phyloP scores from a whole-genome alignment of 2,888 invertebrate genomes.

The Spodoptera littoralis region DNA sequence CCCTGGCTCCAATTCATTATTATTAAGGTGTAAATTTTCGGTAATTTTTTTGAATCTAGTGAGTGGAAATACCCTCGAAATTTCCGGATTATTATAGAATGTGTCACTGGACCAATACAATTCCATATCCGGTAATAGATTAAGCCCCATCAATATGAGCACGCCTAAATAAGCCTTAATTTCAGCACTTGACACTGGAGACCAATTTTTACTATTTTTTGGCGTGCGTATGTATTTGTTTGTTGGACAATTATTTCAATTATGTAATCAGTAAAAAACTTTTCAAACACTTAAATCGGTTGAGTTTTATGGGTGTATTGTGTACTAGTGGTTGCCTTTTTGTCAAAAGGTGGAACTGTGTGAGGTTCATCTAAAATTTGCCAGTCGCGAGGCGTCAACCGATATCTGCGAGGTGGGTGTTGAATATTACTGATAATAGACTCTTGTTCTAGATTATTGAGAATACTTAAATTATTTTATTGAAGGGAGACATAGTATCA shows the following conservation, averaged over 20 bases:
- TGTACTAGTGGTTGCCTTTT: too few relatives aligned
- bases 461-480: too few relatives aligned
- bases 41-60: slow-evolving; percentile 35
- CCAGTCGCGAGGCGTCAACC: too few relatives aligned
- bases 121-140: slow-evolving; percentile 31
- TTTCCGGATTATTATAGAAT: slow-evolving; percentile 14
- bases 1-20: slow-evolving; percentile 21
- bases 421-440: too few relatives aligned
- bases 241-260: background rate
- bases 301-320: slow-evolving; percentile 6
- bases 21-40: slow-evolving; percentile 27
- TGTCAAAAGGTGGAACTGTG: too few relatives aligned
- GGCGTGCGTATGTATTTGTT: slow-evolving; percentile 1
- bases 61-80: slow-evolving; percentile 16
- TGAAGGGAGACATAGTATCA: too few relatives aligned
- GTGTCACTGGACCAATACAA: slow-evolving; percentile 43
- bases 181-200: slow-evolving; percentile 12
- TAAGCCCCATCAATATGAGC: slow-evolving; percentile 39
- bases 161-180: slow-evolving; percentile 41
- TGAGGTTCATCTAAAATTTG: too few relatives aligned
- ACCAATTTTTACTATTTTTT: slow-evolving; percentile 12
- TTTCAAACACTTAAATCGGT: slow-evolving; percentile 4
- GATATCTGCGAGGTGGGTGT: too few relatives aligned
- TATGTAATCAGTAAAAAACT: slow-evolving; percentile 1
- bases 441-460: too few relatives aligned